A percentile compares a stretch with the other conserved stretches of the same genome.
Evolutionary conservation across 2,797 vertebrate genomes (phyloP).

Genomic region (Ptychadena robeensis): DNA sequence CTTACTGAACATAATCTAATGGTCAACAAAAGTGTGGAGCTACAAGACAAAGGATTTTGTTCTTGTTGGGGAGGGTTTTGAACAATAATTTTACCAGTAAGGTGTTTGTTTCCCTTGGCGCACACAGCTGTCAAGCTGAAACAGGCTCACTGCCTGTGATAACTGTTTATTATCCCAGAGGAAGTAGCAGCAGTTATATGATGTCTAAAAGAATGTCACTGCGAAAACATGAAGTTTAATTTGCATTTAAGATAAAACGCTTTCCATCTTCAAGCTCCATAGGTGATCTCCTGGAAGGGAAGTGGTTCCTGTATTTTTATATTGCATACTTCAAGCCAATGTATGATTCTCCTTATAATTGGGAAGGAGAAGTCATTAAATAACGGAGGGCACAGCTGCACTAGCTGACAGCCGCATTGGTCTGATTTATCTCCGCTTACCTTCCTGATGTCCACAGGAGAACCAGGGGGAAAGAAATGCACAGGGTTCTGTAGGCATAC

Average conservation of each 20-base stretch:
- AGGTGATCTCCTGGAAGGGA: slow-evolving; percentile 7
- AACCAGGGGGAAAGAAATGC: not conserved
- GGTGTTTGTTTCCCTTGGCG: not conserved
- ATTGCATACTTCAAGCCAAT: slow-evolving; percentile 35
- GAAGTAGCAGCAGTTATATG: not conserved
- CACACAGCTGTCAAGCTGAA: not conserved
- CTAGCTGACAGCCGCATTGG: not conserved
- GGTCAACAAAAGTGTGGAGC: too few relatives aligned
- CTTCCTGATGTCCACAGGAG: slow-evolving; percentile 20
- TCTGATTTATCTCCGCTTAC: slow-evolving; percentile 39
- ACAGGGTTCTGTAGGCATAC: not conserved
- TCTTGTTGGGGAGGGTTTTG: not conserved
- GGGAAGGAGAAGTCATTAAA: slow-evolving; percentile 47
- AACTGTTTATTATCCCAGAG: not conserved
- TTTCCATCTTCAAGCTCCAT: slow-evolving; percentile 22
- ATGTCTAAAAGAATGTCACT: slow-evolving; percentile 28
- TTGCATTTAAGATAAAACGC: slow-evolving; percentile 31
- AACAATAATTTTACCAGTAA: not conserved
- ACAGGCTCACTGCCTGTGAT: not conserved
- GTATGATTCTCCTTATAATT: slow-evolving; percentile 56
- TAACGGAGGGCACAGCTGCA: slow-evolving; percentile 28
- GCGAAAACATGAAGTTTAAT: slow-evolving; percentile 6
- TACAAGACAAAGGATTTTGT: not conserved
- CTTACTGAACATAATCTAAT: too few relatives aligned
- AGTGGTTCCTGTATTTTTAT: not conserved